Conservation (phyloP, 2,888 invertebrate genomes). For the Apotomis turbidana region DNA sequence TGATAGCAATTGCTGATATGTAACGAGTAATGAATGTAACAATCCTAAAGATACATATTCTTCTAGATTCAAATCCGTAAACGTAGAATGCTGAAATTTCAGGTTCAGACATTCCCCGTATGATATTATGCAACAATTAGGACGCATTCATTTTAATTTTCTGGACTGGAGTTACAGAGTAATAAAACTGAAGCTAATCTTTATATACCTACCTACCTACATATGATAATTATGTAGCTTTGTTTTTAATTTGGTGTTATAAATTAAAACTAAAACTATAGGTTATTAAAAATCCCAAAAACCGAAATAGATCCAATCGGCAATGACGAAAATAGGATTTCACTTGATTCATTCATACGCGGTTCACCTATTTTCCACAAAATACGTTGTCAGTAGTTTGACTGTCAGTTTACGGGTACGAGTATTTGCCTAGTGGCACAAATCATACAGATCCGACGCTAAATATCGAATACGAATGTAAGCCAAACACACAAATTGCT, state of each 20-base stretch:
- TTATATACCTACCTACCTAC: too few relatives aligned
- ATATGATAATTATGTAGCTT: too few relatives aligned
- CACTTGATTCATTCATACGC: constrained; percentile 12
- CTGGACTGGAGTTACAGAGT: too few relatives aligned
- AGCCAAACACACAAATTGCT: constrained; percentile 52
- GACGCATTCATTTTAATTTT: too few relatives aligned
- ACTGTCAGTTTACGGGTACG: constrained; percentile 41
- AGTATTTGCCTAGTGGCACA: constrained; percentile 56
- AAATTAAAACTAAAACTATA: too few relatives aligned
- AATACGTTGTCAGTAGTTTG: constrained; percentile 22
- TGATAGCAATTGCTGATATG: constrained; percentile 20
- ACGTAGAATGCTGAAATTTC: too few relatives aligned
- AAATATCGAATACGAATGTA: constrained; percentile 46
- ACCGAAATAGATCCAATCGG: neutral
- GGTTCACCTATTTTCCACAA: constrained; percentile 18
- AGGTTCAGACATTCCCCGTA: too few relatives aligned
- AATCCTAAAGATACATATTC: neutral
- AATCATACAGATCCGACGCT: constrained; percentile 52
- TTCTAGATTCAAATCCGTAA: too few relatives aligned
- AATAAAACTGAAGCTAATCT: too few relatives aligned
- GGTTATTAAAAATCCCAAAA: neutral
- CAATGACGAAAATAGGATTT: neutral
- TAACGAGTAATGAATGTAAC: neutral
- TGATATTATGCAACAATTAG: too few relatives aligned
- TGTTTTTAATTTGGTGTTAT: too few relatives aligned